phyloP scores from a whole-genome alignment of 2,113 vertebrate genomes.

The Tonatia bakeri region DNA sequence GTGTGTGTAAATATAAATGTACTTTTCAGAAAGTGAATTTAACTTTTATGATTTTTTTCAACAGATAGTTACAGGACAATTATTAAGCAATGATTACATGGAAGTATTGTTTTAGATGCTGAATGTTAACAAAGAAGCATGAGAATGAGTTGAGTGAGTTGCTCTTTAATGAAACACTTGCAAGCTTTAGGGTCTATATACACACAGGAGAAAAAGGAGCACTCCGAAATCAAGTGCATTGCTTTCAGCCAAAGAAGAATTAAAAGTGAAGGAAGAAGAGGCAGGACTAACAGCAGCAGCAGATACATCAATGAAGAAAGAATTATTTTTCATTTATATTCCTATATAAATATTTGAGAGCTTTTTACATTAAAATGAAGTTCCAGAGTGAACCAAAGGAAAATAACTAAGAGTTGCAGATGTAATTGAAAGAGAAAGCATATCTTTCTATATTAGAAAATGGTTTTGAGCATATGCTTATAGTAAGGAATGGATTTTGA shows the following conservation, averaged over 20 bases:
- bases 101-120: background rate
- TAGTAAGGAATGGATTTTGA: background rate
- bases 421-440: background rate
- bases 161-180: background rate
- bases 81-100: background rate
- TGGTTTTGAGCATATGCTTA: constrained; percentile 4
- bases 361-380: background rate
- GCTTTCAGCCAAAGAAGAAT: background rate
- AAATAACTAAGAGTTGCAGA: background rate
- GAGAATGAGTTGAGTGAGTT: background rate
- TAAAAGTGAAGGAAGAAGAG: background rate
- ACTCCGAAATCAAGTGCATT: background rate
- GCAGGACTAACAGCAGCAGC: background rate
- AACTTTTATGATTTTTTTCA: background rate
- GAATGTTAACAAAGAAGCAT: background rate
- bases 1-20: background rate
- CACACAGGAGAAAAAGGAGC: background rate
- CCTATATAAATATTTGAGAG: constrained; percentile 55
- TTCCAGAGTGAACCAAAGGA: constrained; percentile 42
- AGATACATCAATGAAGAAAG: constrained; percentile 4
- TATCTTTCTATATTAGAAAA: constrained; percentile 57
- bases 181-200: background rate
- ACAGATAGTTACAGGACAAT: background rate
- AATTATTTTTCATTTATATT: constrained; percentile 31
- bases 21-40: constrained; percentile 3